These are phyloP conservation scores for Catamblyrhynchus diadema DNA, from an alignment of 2,797 vertebrate genomes.

Conservation along the genomic window DNA sequence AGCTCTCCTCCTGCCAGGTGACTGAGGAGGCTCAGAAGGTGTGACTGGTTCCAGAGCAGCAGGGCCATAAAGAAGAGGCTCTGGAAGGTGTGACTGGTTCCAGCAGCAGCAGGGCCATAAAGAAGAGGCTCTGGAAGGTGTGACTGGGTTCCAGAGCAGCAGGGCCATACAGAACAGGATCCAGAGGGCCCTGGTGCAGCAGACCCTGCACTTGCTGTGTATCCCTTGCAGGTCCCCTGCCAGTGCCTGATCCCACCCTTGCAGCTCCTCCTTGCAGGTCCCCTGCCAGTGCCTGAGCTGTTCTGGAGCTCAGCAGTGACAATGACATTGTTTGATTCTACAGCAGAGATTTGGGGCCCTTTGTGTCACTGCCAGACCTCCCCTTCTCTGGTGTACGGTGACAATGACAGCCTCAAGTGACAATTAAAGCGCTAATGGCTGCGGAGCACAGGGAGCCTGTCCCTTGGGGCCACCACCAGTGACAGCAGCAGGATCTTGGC, in stretches of 20 bases:
- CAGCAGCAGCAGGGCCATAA: no score
- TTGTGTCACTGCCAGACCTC: not conserved
- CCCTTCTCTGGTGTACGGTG: not conserved
- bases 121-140: not conserved
- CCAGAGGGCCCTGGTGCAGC: not conserved
- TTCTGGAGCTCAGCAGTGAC: not conserved
- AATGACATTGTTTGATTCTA: accelerated
- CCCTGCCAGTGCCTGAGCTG: not conserved
- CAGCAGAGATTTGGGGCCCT: not conserved
- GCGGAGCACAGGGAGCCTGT: not conserved
- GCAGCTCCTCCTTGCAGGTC: not conserved
- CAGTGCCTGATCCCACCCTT: not conserved
- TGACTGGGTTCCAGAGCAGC: no score
- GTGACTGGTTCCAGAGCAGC: not conserved
- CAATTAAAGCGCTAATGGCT: not conserved
- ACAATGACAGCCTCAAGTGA: not conserved
- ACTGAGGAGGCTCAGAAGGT: not conserved
- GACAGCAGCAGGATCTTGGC: not conserved
- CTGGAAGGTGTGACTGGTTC: no score
- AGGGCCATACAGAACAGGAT: not conserved
- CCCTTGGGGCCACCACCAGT: not conserved
- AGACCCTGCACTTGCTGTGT: not conserved
- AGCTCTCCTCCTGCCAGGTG: not conserved
- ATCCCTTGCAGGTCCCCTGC: not conserved
- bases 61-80: not conserved